A percentile compares a stretch with the other conserved stretches of the same genome.
These are phyloP conservation scores for Cerastoderma edule DNA, from an alignment of 2,888 invertebrate genomes.

Conservation along the genomic window DNA sequence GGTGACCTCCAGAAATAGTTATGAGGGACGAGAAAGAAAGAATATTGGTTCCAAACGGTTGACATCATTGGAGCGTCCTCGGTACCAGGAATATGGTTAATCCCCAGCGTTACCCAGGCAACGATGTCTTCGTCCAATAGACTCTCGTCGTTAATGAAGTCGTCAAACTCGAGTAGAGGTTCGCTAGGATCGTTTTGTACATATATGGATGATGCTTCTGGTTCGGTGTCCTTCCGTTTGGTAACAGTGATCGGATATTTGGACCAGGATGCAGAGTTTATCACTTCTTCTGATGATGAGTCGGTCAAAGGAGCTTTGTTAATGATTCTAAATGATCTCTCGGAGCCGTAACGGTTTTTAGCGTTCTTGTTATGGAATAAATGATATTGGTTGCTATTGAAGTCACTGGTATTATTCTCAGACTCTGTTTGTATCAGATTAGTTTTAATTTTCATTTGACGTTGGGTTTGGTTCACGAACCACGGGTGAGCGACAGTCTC, in stretches of 20 bases:
- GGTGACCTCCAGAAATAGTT: constrained; percentile 79
- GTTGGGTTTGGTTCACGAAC: background rate
- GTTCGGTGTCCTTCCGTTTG: constrained; percentile 69
- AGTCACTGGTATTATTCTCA: background rate
- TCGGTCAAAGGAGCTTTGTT: constrained; percentile 57
- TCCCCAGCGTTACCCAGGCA: constrained; percentile 78
- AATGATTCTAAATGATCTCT: constrained; percentile 65
- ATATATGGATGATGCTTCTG: constrained; percentile 67
- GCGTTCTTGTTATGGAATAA: constrained; percentile 28
- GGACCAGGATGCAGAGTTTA: constrained; percentile 67
- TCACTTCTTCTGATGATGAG: constrained; percentile 50
- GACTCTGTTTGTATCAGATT: background rate
- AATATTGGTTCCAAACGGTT: constrained; percentile 69
- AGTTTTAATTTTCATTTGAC: constrained; percentile 1
- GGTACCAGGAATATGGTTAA: constrained; percentile 76
- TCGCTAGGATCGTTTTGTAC: constrained; percentile 68
- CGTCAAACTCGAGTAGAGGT: constrained; percentile 69
- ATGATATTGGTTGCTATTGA: constrained; percentile 17
- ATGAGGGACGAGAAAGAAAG: constrained; percentile 73
- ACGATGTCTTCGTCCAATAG: constrained; percentile 76
- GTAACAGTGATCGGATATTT: constrained; percentile 69
- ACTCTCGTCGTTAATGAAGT: constrained; percentile 68
- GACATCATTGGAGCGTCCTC: constrained; percentile 78
- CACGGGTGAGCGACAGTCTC: constrained; percentile 41
- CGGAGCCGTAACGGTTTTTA: constrained; percentile 26